Conservation (phyloP, 2,888 invertebrate species). For the Thalpophila matura region DNA sequence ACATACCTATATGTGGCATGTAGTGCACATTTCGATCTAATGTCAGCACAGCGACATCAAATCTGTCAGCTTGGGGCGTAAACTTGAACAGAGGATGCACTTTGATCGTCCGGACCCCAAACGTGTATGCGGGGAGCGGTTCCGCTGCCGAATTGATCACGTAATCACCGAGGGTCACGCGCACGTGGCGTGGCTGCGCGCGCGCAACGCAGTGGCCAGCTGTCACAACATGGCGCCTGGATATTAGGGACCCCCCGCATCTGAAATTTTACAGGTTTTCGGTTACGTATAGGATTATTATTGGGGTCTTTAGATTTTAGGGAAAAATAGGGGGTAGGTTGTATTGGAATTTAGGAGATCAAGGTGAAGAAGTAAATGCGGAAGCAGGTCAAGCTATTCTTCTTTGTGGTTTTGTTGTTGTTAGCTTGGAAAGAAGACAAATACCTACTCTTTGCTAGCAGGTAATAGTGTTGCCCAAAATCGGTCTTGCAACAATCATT, state of each 20-base stretch:
- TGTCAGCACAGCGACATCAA: conserved; percentile 97
- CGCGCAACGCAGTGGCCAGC: conserved; percentile 98
- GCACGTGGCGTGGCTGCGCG: conserved; percentile 97
- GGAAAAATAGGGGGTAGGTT: neutral
- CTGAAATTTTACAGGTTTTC: conserved; percentile 83
- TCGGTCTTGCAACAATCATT: too few relatives aligned
- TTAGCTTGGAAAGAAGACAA: too few relatives aligned
- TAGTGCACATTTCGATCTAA: conserved; percentile 97
- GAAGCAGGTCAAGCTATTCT: neutral
- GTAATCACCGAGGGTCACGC: conserved; percentile 97
- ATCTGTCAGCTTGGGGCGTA: conserved; percentile 97
- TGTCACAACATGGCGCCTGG: conserved; percentile 97
- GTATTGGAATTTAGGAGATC: neutral
- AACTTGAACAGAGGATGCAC: conserved; percentile 96
- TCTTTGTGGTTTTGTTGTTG: neutral
- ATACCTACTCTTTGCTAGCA: too few relatives aligned
- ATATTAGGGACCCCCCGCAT: conserved; percentile 97
- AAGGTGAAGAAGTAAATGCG: neutral
- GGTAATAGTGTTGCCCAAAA: too few relatives aligned
- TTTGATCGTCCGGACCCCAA: conserved; percentile 97
- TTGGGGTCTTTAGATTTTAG: neutral
- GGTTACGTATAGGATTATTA: conserved; percentile 16
- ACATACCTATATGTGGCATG: conserved; percentile 95
- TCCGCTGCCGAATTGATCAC: conserved; percentile 98
- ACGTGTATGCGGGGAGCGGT: conserved; percentile 97